Evolutionary conservation across 2,797 vertebrate species (phyloP), one percentile per base, ranked within the genome.

Genomic region (Hipposideros larvatus): DNA sequence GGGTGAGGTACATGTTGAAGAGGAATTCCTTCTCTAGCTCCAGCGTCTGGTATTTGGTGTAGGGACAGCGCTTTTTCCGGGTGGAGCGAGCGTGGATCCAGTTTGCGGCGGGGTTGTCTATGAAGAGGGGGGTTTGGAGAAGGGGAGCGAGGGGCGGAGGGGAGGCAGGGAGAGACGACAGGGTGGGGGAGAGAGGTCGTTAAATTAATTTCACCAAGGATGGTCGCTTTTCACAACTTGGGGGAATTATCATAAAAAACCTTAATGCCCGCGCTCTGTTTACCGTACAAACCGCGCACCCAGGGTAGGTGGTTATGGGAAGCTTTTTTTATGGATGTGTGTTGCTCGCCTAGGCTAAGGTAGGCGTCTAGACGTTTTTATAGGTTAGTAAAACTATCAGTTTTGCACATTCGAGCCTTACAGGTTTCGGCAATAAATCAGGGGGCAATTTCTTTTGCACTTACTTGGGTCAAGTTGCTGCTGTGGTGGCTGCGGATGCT

Each of bases 371-470:
- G 99, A 99, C 99, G 99, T 99, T 99, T 99, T 99, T 99, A 99
- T 99, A 99, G 99, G 99, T 99, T 99, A 99, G 99, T 99, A 99
- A 99, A 99, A 99, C 98, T 99, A 99, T 99, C 98, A 99, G 99
- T 99, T 99, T 99, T 99, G 99, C 99, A 99, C 99, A 99, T 99
- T 99, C 99, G 98, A 99, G 99, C 99, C 99, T 98, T 99, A 99
- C 99, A 99, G 99, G 99, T 99, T 99, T 97, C 97, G 98, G 99
- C 98, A 99, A 99, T 99, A 99, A 99, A 99, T 99, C 99, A 99
- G 97, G 91, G 98, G 97, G 99, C 99, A 99, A 99, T 99, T 99
- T 98, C 98, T 99, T 95, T 97, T 91, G 98, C 98, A 99, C 99
- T 99, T 99, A 99, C 99, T 99, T 99, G 99, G 99, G 99, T 99